Conservation (phyloP, 2,888 invertebrate species). For the Fragum sueziense region DNA sequence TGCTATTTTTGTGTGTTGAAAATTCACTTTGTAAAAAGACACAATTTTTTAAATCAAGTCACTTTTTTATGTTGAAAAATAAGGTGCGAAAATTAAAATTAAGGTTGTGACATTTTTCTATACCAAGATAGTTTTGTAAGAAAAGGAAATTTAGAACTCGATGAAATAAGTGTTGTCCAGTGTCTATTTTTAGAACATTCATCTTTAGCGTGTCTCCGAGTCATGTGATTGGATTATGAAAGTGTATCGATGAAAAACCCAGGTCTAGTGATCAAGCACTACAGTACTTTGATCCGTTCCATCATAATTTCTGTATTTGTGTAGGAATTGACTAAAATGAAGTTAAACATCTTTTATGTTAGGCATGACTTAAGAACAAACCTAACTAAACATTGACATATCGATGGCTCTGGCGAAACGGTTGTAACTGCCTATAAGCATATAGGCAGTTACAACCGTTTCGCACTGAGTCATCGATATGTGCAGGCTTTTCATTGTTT, state of each 20-base stretch:
- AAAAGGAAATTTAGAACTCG: not conserved
- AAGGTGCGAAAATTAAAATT: slow-evolving; percentile 35
- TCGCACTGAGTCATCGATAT: too few relatives aligned
- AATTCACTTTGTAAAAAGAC: slow-evolving; percentile 24
- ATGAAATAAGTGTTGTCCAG: slow-evolving; percentile 13
- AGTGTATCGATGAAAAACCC: not conserved
- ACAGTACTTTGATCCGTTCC: not conserved
- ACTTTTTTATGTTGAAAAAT: slow-evolving; percentile 18
- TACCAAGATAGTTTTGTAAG: slow-evolving; percentile 29
- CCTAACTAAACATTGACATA: too few relatives aligned
- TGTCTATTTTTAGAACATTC: slow-evolving; percentile 10
- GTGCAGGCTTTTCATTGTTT: too few relatives aligned
- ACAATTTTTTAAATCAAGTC: slow-evolving; percentile 1
- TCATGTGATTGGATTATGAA: slow-evolving; percentile 25
- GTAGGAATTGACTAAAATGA: too few relatives aligned
- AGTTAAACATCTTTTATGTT: too few relatives aligned
- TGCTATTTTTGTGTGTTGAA: slow-evolving; percentile 12
- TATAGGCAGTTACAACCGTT: too few relatives aligned
- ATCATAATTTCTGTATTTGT: not conserved
- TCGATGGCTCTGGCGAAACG: too few relatives aligned
- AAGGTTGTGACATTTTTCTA: slow-evolving; percentile 53
- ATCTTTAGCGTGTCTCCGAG: slow-evolving; percentile 2
- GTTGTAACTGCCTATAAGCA: too few relatives aligned
- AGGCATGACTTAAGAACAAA: too few relatives aligned
- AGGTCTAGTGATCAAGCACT: slow-evolving; percentile 56